phyloP scores from a whole-genome alignment of 35 echinoderm and acorn worm genomes.

The Diadema setosum region DNA sequence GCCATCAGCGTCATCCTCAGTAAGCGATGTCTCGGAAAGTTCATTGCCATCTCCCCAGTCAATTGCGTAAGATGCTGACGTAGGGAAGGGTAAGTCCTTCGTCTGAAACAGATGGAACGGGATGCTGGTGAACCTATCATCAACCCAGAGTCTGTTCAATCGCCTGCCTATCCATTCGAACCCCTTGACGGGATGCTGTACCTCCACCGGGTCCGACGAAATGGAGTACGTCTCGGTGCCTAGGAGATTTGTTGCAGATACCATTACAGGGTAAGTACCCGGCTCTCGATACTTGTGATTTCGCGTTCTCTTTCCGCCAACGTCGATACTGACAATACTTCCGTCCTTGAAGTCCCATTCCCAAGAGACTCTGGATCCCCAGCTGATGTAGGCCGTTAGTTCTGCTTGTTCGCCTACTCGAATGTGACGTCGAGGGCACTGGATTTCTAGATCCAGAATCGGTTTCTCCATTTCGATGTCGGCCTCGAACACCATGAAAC shows the following conservation, averaged over 20 bases:
- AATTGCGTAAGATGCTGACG: conserved; percentile 45
- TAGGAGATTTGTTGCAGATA: conserved; percentile 67
- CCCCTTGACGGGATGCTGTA: conserved; percentile 70
- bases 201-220: conserved; percentile 50
- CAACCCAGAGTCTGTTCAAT: conserved; percentile 53
- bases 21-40: not conserved
- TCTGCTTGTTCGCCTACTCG: conserved; percentile 36
- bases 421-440: conserved; percentile 38
- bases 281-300: conserved; percentile 56
- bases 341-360: conserved; percentile 87
- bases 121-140: conserved; percentile 35
- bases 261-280: conserved; percentile 59
- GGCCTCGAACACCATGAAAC: conserved; percentile 66
- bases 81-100: conserved; percentile 69
- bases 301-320: conserved; percentile 15
- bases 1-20: not conserved
- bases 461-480: conserved; percentile 85
- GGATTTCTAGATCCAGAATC: conserved; percentile 45
- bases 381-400: conserved; percentile 44
- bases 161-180: conserved; percentile 59
- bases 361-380: conserved; percentile 78
- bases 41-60: conserved; percentile 69
- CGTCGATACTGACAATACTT: conserved; percentile 11
- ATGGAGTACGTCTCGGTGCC: conserved; percentile 22
- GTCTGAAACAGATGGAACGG: conserved; percentile 56